Conservation (phyloP, 2,113 vertebrate species). For the Symphodus melops region DNA sequence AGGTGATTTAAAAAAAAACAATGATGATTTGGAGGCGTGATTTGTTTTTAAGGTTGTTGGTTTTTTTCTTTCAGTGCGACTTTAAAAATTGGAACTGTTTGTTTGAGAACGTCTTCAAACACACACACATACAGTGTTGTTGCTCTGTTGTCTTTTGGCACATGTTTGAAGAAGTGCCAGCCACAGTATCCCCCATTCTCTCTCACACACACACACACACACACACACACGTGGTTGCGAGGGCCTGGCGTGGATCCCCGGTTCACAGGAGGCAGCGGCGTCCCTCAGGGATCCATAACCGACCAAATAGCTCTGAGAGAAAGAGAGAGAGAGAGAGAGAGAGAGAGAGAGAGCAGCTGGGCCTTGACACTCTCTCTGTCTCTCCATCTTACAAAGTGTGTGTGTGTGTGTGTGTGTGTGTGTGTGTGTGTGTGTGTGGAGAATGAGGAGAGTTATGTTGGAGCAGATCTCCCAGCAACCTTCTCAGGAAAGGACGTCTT, state of each 20-base stretch:
- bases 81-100: no score
- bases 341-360: conserved; percentile 56
- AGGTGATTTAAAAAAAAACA: no score
- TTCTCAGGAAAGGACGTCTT: neutral
- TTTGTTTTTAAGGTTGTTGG: no score
- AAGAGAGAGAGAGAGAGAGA: conserved; percentile 16
- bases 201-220: no score
- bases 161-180: conserved; percentile 26
- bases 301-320: conserved; percentile 59
- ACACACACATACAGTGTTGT: neutral
- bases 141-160: conserved; percentile 7
- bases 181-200: conserved; percentile 19
- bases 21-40: no score
- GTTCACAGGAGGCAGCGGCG: conserved; percentile 62
- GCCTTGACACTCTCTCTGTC: conserved; percentile 11
- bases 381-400: no score
- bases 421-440: no score
- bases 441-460: no score
- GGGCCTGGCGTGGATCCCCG: conserved; percentile 53
- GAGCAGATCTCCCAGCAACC: no score
- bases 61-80: no score
- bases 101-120: neutral
- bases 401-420: no score
- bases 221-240: neutral
- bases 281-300: conserved; percentile 71